Conservation (phyloP, 2,888 invertebrate species). For the Apotomis capreana region DNA sequence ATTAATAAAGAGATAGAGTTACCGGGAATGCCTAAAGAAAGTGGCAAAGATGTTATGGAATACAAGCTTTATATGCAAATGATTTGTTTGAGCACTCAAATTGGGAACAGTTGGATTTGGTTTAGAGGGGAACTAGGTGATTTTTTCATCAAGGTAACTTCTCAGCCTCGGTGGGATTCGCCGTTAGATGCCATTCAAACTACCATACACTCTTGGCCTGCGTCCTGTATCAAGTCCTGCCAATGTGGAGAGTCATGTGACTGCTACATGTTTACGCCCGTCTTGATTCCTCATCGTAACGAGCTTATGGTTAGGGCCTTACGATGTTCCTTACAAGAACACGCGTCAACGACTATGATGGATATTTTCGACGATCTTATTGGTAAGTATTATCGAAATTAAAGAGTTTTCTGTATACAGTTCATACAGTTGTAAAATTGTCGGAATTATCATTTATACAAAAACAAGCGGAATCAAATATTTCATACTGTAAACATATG, state of each 20-base stretch:
- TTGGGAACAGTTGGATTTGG: constrained; percentile 74
- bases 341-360: constrained; percentile 71
- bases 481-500: too few species aligned
- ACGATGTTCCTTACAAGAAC: constrained; percentile 68
- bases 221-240: constrained; percentile 72
- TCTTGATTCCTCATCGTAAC: constrained; percentile 73
- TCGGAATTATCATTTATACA: too few species aligned
- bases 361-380: constrained; percentile 68
- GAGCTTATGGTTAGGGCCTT: constrained; percentile 71
- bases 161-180: constrained; percentile 73
- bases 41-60: constrained; percentile 58
- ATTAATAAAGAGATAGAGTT: constrained; percentile 68
- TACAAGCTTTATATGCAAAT: constrained; percentile 70
- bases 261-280: constrained; percentile 68
- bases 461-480: too few species aligned
- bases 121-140: constrained; percentile 70
- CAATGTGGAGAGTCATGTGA: constrained; percentile 74
- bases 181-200: constrained; percentile 68
- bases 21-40: constrained; percentile 62
- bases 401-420: too few species aligned
- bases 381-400: constrained; percentile 53
- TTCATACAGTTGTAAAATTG: too few species aligned
- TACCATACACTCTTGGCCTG: constrained; percentile 66
- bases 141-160: constrained; percentile 71
- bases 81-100: constrained; percentile 69